Base-by-base conservation (phyloP, 2,888 invertebrate genomes). In the Pecten maximus region DNA sequence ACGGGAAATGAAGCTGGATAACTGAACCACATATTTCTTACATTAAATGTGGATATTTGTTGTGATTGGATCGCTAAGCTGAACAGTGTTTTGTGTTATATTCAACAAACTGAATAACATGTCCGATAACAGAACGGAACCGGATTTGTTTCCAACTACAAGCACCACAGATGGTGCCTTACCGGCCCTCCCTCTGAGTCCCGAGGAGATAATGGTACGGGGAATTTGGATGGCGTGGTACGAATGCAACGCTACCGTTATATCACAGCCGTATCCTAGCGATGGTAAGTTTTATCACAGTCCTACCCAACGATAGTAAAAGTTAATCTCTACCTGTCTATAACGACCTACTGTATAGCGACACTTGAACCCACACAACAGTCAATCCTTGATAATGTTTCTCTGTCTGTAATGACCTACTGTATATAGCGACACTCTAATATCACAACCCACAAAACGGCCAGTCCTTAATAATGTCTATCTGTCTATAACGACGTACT, bases 151-250 rank as follows among this genome's bases (percentile, higher is more conserved):
- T 74, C 10, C 74, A 4, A 35, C 28, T 12, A 35, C 12, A 28
- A 28, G 10, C 35, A 74, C 28, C 35, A 74, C 35, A 74, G 35
- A 15, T 35, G 74, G 74, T 35, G 28, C 35, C 35, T 35, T 23
- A 74, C 28, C 74, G 3, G 1, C 15, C 10, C 74, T 35, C 28
- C 35, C 74, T 74, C 6, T 35, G 35, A 74, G 4, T 16, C 74
- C 74, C 74, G 74, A 74, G 28, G 35, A 74, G 28, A 12, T 23
- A 35, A 74, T 74, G 74, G 35, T 74, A 74, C 74, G 74, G 0
- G 74, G 74, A 8, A 60, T 60, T 6, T 74, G 74, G 74, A 74
- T 74, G 74, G 74, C 74, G 35, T 74, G 74, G 74, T 74, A 74
- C 12, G 74, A 74, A 74, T 74, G 74, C 15, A 74, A 74, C 16